Base-by-base conservation (phyloP, 2,113 vertebrate genomes). In the Cricetomys ansorgei region DNA sequence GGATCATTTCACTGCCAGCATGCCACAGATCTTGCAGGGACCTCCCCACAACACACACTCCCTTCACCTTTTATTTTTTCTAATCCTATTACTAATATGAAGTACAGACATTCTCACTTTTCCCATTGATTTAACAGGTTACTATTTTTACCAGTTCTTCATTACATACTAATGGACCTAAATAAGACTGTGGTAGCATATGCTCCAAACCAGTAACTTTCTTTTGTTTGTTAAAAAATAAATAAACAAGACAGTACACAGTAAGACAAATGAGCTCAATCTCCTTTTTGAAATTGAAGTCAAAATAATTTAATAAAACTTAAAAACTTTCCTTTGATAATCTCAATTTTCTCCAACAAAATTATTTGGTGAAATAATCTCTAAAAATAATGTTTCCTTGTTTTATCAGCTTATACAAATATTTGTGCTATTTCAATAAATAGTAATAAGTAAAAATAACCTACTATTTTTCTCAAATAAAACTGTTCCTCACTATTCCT, bases 281-380 rank as follows among this genome's bases (percentile, higher is more conserved):
- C 50, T 91, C 43, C 57, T 53, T 59, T 92, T 59, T 94, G 45
- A 80, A 84, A 80, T 1, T 92, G 29, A 97, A 91, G 92, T 72
- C 4, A 83, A 27, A 87, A 16, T 70, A 93, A 86, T 40, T 25
- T 29, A 72, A 88, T 88, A 21, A 65, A 80, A 81, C 8, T 45
- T 53, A 9, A 70, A 76, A 86, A 7, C 43, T 69, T 89, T 34
- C 34, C 9, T 48, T 75, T 87, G 76, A 92, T 89, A 92, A 81
- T 6, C 1, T 80, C 21, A 84, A 62, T 3, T 95, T 16, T 67
- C 25, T 57, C 43, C 19, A 88, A 48, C 62, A 96, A 90, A 83
- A 57, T 77, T 91, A 94, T 73, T 85, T 81, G 31, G 12, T 95
- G 31, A 93, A 94, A 67, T 91, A 70, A 81, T 34, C 23, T 96